phyloP scores from a whole-genome alignment of 53 echinoderm and acorn worm species.

The Holothuria scabra region DNA sequence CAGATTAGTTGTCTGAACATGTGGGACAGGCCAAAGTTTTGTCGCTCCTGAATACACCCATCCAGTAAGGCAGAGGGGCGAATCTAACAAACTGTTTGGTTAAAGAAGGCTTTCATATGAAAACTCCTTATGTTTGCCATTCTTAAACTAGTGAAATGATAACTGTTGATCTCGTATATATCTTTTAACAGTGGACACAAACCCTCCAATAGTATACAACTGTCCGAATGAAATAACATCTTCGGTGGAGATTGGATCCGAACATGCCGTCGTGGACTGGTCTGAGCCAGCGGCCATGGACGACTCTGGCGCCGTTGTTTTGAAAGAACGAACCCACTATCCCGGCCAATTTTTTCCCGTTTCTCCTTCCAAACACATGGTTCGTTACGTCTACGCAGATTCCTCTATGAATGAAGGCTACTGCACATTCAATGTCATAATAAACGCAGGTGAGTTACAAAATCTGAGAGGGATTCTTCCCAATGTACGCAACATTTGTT shows the following conservation, averaged over 20 bases:
- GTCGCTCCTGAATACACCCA: too few relatives aligned
- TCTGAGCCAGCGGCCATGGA: conserved; percentile 48
- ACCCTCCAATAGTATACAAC: conserved; percentile 44
- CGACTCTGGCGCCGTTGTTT: conserved; percentile 23
- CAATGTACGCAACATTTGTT: too few relatives aligned
- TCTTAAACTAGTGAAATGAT: too few relatives aligned
- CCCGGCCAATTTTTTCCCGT: conserved; percentile 30
- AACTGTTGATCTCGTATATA: too few relatives aligned
- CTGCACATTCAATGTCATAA: conserved; percentile 42
- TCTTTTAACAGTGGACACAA: conserved; percentile 41
- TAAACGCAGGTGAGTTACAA: not conserved
- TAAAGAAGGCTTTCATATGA: too few relatives aligned
- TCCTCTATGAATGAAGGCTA: conserved; percentile 24
- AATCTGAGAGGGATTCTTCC: too few relatives aligned
- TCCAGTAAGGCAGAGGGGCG: too few relatives aligned
- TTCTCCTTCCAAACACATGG: not conserved
- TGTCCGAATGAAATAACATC: conserved; percentile 23
- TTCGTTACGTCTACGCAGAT: conserved; percentile 44
- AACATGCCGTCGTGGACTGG: conserved; percentile 29
- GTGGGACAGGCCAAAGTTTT: too few relatives aligned
- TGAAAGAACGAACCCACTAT: conserved; percentile 36
- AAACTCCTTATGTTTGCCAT: too few relatives aligned
- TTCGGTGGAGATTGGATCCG: conserved; percentile 27
- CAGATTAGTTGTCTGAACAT: too few relatives aligned
- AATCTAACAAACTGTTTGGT: too few relatives aligned